Evolutionary conservation across 1,140 invertebrate genomes (phyloP).

Genomic region (Nylanderia fulva): DNA sequence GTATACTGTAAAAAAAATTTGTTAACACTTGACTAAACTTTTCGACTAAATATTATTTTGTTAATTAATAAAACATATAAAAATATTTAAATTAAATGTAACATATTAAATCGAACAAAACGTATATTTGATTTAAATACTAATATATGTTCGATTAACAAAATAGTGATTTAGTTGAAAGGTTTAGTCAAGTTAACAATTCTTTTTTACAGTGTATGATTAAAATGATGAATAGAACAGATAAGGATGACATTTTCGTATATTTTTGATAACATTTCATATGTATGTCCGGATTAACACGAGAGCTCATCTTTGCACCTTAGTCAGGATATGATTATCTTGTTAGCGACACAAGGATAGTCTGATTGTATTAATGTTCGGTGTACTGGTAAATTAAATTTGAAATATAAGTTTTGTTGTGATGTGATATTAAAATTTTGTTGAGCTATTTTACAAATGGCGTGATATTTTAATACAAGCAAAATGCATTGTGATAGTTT

Average conservation of each 20-base stretch:
- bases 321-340: not conserved
- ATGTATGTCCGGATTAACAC: not conserved
- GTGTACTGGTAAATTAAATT: not conserved
- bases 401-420: not conserved
- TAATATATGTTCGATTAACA: no score
- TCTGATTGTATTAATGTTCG: not conserved
- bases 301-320: not conserved
- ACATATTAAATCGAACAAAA: no score
- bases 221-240: no score
- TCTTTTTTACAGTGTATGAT: no score
- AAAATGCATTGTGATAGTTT: not conserved
- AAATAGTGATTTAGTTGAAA: no score
- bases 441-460: not conserved
- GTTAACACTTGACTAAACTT: no score
- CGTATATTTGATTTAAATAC: no score
- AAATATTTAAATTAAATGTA: no score
- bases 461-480: not conserved
- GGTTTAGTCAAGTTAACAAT: no score
- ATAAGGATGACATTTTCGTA: not conserved
- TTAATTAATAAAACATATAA: no score
- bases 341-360: not conserved
- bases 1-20: no score
- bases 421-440: not conserved
- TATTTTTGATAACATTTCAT: not conserved
- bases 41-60: no score